These are phyloP conservation scores for Eupithecia dodoneata DNA, from an alignment of 2,888 invertebrate genomes.

Conservation along the genomic window DNA sequence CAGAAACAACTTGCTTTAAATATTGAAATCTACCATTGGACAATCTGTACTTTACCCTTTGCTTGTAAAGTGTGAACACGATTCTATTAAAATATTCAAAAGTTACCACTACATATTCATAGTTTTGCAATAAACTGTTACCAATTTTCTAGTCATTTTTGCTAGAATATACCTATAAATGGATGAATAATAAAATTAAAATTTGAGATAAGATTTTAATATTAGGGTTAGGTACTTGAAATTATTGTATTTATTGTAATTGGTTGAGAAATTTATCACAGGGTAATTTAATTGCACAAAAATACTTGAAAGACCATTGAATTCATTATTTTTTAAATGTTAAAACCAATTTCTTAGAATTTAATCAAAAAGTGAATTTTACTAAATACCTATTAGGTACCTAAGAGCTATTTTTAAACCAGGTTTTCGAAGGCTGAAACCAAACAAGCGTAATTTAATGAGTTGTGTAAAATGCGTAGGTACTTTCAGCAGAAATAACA, in stretches of 20 bases:
- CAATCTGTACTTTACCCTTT: not conserved
- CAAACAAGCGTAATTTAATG: not conserved
- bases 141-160: constrained; percentile 11
- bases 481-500: not conserved
- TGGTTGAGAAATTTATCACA: not conserved
- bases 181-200: not conserved
- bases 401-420: not conserved
- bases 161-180: constrained; percentile 9
- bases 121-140: not conserved
- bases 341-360: not conserved
- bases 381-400: not conserved
- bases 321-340: not conserved
- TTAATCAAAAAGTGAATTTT: not conserved
- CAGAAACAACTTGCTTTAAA: not conserved
- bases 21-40: not conserved
- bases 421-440: not conserved
- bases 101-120: not conserved
- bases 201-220: not conserved
- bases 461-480: not conserved
- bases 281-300: constrained; percentile 4
- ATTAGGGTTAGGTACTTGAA: not conserved
- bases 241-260: constrained; percentile 1
- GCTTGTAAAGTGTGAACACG: not conserved
- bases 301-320: not conserved
- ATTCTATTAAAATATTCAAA: not conserved